phyloP scores from a whole-genome alignment of 2,797 vertebrate genomes.

The Podarcis siculus region DNA sequence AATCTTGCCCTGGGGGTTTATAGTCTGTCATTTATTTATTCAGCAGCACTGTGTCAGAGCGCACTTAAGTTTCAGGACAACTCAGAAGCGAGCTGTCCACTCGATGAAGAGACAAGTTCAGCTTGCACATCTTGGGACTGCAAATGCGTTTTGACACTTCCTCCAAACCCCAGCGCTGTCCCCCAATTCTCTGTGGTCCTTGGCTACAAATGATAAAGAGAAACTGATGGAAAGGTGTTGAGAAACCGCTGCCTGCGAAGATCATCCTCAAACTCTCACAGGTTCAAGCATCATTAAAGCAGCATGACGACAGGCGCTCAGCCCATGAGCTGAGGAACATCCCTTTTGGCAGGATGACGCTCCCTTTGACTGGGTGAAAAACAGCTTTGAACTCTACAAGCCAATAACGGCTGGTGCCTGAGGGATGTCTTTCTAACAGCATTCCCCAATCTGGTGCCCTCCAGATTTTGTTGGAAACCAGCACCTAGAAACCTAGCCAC shows the following conservation, averaged over 20 bases:
- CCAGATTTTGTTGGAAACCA: too few species aligned
- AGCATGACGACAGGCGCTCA: fast-evolving
- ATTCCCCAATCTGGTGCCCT: too few species aligned
- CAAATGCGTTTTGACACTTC: neutral
- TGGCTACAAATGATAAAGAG: neutral
- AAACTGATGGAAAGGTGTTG: neutral
- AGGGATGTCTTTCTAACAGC: too few species aligned
- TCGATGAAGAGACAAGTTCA: neutral
- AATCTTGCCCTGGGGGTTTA: neutral
- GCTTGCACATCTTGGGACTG: neutral
- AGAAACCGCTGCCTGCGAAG: neutral
- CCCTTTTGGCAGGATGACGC: neutral
- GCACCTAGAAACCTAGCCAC: too few species aligned
- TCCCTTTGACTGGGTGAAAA: neutral
- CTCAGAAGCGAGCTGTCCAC: neutral
- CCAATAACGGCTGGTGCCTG: too few species aligned
- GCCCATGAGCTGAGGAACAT: neutral
- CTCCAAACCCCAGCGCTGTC: neutral
- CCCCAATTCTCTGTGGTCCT: neutral
- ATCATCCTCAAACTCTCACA: neutral
- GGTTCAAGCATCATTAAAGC: neutral
- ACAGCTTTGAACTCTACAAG: neutral
- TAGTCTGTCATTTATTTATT: neutral
- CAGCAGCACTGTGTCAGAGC: neutral
- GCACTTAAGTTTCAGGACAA: neutral